Evolutionary conservation across 2,888 invertebrate species (phyloP), one percentile per base, ranked within the genome.

Genomic region (Cheilosia vernalis): DNA sequence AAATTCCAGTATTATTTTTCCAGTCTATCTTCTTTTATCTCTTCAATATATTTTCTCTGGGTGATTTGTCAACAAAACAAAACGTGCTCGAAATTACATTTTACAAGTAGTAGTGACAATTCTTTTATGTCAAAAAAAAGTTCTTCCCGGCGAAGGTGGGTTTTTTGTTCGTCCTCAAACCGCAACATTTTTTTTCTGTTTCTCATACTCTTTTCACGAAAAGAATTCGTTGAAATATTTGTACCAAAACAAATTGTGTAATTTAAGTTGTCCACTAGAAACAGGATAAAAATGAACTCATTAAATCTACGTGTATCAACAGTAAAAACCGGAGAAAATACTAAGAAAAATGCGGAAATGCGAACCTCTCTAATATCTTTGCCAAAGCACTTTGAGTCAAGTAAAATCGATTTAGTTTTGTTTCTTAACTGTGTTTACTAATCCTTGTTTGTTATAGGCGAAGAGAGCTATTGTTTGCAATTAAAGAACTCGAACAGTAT

Each of bases 331-430:
- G 88, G 88, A 13, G 90, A 90, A 76, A 89, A 88, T 87, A 74
- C 89, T 0, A 89, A 87, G 66, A 90, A 89, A 82, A 90, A 89
- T 82, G 87, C 89, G 1, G 90, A 90, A 87, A 88, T 89, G 83
- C 87, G 90, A 17, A 88, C 88, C 2, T 67, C 88, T 0, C 61
- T 89, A 19, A 87, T 89, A n/a, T 10, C 55, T 24, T 73, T 90
- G 66, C 90, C 90, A 40, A 87, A 88, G 51, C 83, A 87, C 61
- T 88, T 88, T 74, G 85, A 88, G 67, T 78, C 74, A 69, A 88
- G 89, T 89, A 69, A 44, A 61, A 55, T 63, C n/a, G 51, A 56
- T 56, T 58, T 67, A 17, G 55, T 51, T 51, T 61, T 58, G 30
- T 53, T 51, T 55, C 13, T 24, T 21, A 40, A 49, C 9, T 79